Base-by-base conservation (phyloP, 2,888 invertebrate species). In the Cheilosia urbana region DNA sequence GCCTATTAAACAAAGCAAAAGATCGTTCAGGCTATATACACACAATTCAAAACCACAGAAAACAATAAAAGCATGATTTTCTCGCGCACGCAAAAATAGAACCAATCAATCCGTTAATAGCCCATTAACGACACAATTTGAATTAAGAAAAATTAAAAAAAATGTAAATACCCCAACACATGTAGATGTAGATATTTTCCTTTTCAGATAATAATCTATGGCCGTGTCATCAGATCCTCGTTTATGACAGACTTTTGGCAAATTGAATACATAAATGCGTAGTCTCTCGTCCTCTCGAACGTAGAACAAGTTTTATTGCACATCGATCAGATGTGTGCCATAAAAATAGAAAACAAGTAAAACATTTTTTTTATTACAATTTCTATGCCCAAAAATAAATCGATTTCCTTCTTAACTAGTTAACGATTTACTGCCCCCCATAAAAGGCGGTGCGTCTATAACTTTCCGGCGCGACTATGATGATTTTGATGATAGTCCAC, bases 361-460 rank as follows among this genome's bases (percentile, higher is more conserved):
- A 47, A 65, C 21, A 49, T 15, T 60, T 15, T 60, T n/a, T 76
- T 66, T 76, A 76, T 76, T 76, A 58, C 66, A 65, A 34, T 37
- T 30, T 60, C 37, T 66, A 58, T 66, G 49, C 47, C 72, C 40
- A 47, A 34, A 62, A 69, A 21, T 45, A 71, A 82, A 78, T 66
- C 66, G 53, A 72, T 77, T 78, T 77, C 82, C 60, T 72, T 78
- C 71, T 71, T 40, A 78, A 83, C 60, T 45, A 78, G 72, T 60
- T 62, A 49, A 66, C 72, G 82, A 83, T 83, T 83, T 72, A 83
- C 42, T 49, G 72, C 72, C 42, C 9, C 66, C 78, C 34, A 27
- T 72, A 72, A 83, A 47, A 66, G 78, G 78, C 24, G 21, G 47
- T 9, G 27, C 45, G 63, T 63, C 63, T 49, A 68, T 19, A 9